These are phyloP conservation scores for Machimus atricapillus DNA, from an alignment of 2,888 invertebrate species.

Conservation along the genomic window DNA sequence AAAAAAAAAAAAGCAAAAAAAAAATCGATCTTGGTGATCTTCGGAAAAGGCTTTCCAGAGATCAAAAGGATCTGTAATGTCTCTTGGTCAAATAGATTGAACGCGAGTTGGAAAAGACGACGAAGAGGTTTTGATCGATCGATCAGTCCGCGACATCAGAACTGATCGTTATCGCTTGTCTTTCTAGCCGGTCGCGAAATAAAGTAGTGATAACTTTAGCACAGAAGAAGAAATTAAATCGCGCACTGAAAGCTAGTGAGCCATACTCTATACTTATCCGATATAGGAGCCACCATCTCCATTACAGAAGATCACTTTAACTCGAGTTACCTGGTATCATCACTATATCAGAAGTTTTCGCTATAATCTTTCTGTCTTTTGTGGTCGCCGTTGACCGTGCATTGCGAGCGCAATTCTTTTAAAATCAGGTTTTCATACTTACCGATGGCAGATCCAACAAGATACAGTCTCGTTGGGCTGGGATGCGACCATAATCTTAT, in stretches of 20 bases:
- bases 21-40: conserved; percentile 23
- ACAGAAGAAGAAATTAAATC: conserved; percentile 28
- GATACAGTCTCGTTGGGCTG: conserved; percentile 17
- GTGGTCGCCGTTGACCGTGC: conserved; percentile 37
- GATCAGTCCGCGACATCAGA: conserved; percentile 9
- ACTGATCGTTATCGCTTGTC: conserved; percentile 7
- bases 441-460: conserved; percentile 15
- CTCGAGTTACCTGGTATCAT: conserved; percentile 39
- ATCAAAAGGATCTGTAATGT: conserved; percentile 12
- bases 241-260: neutral
- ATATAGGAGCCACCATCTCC: conserved; percentile 27
- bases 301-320: conserved; percentile 41
- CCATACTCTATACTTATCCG: neutral
- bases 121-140: neutral
- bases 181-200: neutral
- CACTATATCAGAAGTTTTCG: conserved; percentile 29
- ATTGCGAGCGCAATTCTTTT: conserved; percentile 41
- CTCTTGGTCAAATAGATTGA: conserved; percentile 9
- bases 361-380: conserved; percentile 37
- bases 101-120: neutral
- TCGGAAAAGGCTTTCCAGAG: conserved; percentile 11
- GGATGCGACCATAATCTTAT: conserved; percentile 43
- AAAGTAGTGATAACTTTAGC: conserved; percentile 28
- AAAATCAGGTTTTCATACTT: conserved; percentile 39
- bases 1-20: neutral